Base-by-base conservation (phyloP, 2,888 invertebrate species). In the Sarcophaga carnaria region DNA sequence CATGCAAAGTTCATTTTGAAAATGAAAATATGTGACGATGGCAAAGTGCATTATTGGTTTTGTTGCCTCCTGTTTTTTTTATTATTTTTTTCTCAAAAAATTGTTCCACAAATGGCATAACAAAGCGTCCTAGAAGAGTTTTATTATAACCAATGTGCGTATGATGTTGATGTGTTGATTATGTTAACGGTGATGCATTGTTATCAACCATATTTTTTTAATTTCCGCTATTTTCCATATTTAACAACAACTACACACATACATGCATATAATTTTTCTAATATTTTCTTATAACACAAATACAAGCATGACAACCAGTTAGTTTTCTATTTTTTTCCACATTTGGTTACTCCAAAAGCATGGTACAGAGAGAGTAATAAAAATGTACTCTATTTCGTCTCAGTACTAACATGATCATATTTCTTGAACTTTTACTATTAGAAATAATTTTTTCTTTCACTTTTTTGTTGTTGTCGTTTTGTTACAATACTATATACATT, bases 171-270 rank as follows among this genome's bases (percentile, higher is more conserved):
- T 37, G 37, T 54, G 37, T 54, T 54, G 17, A 12, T 54, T 54
- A 14, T 77, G 12, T 20, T 37, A 25, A 25, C 27, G 76, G 54
- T 66, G 25, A 76, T 66, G 67, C 67, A 12, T 49, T 76, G 12
- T 54, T 76, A 45, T 37, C 66, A 67, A 14, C 66, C 66, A 77
- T 77, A 67, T 77, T 77, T 77, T 77, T 67, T 67, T 67, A 22
- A 77, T 77, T 77, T 76, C 54, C 66, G n/a, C 64, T 49, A 49
- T 37, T 37, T 49, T 64, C 20, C n/a, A 66, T 17, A 17, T 67
- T 20, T n/a, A 49, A 20, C 20, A 6, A 22, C 10, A 45, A 67
- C 6, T 6, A 67, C 45, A 67, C 3, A 45, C 11, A 45, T 8
- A 47, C 22, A 69, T 17, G 14, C 14, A 10, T 8, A 54, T 54